Evolutionary conservation across 2,888 invertebrate species (phyloP), one percentile per base, ranked within the genome.

Genomic region (Neuroscelio doddi): DNA sequence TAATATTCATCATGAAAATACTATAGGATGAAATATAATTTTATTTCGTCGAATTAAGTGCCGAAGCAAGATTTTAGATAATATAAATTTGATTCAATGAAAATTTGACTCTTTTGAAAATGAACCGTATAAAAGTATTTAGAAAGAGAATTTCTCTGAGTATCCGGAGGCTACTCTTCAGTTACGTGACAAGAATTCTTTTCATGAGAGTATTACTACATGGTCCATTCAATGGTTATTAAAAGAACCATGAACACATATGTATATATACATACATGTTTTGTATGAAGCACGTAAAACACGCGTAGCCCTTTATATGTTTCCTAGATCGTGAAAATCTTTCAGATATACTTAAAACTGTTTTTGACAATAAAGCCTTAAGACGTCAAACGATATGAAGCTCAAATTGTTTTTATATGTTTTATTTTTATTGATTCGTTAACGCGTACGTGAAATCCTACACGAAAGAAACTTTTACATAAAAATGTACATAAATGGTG

Each of bases 161-260:
- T 75, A 71, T 72, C 72, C 72, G 66, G 68, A 68, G 72, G 70
- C 42, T 51, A 63, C 51, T 72, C 70, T 71, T 66, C 51, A 63
- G 64, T 49, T 73, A 75, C 75, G 75, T 72, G 72, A 69, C 64
- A 42, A 51, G 72, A 72, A 72, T 75, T 57, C 56, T 44, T 50
- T 44, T 39, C 57, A 44, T 41, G 51, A 45, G 39, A 51, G 50
- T 53, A 66, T 64, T 64, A 64, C 38, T 41, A 51, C 15, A 32
- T 10, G 32, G 7, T 45, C 47, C 27, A 26, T 36, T 41, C 52
- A 41, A 32, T 36, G 32, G 47, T 52, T 59, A 47, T 47, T 10
- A 34, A 47, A 8, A 12, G 15, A 17, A 39, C 10, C 17, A 52
- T 52, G 41, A 51, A 32, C 45, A 47, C 51, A 26, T 41, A 59